These are phyloP conservation scores for Trachops cirrhosus DNA, from an alignment of 2,797 vertebrate species.

Conservation along the genomic window DNA sequence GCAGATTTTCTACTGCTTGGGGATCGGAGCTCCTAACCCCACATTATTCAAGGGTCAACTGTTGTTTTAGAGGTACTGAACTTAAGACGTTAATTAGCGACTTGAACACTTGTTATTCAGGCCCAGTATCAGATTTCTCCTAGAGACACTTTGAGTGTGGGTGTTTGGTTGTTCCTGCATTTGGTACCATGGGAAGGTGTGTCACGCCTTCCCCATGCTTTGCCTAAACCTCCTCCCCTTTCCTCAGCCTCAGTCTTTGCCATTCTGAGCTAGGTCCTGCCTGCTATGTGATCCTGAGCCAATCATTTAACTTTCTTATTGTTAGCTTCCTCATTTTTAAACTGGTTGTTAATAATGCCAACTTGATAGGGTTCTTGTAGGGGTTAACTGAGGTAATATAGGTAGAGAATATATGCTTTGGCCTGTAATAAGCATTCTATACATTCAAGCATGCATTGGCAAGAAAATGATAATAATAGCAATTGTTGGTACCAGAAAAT, in stretches of 20 bases:
- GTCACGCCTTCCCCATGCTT: background rate
- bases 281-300: background rate
- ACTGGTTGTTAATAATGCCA: background rate
- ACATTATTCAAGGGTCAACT: background rate
- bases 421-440: background rate
- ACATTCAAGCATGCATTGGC: background rate
- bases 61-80: background rate
- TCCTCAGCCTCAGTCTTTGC: background rate
- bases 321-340: constrained; percentile 7
- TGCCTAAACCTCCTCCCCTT: background rate
- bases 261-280: background rate
- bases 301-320: background rate
- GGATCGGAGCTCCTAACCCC: background rate
- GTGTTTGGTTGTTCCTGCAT: background rate
- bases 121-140: background rate
- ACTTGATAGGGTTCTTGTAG: background rate
- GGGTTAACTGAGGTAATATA: background rate
- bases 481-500: background rate
- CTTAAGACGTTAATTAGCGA: background rate
- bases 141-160: background rate
- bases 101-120: background rate
- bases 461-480: background rate
- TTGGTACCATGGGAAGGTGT: background rate
- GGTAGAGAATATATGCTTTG: background rate
- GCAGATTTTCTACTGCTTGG: background rate